phyloP scores from a whole-genome alignment of 1,140 invertebrate species.

The Daktulosphaira vitifoliae region DNA sequence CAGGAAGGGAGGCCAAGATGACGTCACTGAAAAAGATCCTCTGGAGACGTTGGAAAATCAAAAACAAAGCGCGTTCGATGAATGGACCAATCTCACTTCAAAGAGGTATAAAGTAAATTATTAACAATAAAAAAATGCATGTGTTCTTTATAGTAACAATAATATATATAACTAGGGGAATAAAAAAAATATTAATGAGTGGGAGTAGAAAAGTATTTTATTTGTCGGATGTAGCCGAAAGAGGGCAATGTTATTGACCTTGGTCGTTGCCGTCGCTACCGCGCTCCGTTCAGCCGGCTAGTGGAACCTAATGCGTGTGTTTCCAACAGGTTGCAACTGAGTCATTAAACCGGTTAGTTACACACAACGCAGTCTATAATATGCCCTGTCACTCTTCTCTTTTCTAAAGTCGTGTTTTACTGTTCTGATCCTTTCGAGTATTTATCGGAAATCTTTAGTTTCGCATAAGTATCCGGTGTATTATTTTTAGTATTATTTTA shows the following conservation, averaged over 20 bases:
- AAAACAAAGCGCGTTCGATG: slow-evolving; percentile 2
- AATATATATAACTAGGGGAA: not conserved
- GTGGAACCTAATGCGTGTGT: not conserved
- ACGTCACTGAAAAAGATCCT: not conserved
- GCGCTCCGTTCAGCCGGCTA: too few species aligned
- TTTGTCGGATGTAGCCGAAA: slow-evolving; percentile 7
- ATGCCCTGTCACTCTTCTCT: slow-evolving; percentile 1
- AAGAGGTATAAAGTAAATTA: slow-evolving; percentile 7
- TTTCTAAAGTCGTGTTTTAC: too few species aligned
- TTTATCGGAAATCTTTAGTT: too few species aligned
- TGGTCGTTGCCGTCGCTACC: not conserved
- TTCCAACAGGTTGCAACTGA: slow-evolving; percentile 16
- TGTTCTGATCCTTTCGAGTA: too few species aligned
- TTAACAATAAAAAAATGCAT: not conserved
- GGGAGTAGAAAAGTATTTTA: slow-evolving; percentile 15
- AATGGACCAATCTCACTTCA: not conserved
- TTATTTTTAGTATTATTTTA: too few species aligned
- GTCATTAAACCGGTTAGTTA: slow-evolving; percentile 31
- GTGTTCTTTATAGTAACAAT: not conserved
- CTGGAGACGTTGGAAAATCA: slow-evolving; percentile 5
- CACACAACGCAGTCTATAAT: slow-evolving; percentile 4
- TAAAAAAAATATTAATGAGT: slow-evolving; percentile 10
- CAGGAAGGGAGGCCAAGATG: not conserved
- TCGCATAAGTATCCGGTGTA: too few species aligned
- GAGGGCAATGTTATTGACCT: slow-evolving; percentile 27